A percentile compares a stretch with the other conserved stretches of the same genome.
Conservation (phyloP, 2,797 vertebrate species). For the Poecilia wingei region DNA sequence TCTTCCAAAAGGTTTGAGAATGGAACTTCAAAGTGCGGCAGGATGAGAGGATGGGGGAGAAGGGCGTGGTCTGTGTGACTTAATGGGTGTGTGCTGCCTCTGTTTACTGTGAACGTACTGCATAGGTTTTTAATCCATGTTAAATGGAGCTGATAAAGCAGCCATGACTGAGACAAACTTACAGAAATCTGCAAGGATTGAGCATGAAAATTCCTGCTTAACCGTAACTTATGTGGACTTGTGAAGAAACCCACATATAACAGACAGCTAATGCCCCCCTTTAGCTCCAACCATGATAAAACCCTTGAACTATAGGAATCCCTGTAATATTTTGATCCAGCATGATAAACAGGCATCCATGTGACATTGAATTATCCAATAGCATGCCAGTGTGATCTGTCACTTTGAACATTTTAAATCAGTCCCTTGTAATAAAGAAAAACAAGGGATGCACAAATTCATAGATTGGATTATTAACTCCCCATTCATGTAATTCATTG, state of each 20-base stretch:
- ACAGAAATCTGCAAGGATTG: neutral
- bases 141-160: slow-evolving; percentile 22
- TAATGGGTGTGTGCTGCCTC: slow-evolving; percentile 33
- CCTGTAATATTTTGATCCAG: slow-evolving; percentile 23
- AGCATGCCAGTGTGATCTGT: slow-evolving; percentile 10
- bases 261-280: too few species aligned
- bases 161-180: neutral
- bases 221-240: slow-evolving; percentile 14
- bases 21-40: slow-evolving; percentile 93
- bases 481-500: neutral
- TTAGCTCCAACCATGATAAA: slow-evolving; percentile 25
- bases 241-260: slow-evolving; percentile 1
- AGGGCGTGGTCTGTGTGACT: slow-evolving; percentile 51
- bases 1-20: slow-evolving; percentile 97
- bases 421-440: neutral
- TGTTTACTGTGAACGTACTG: slow-evolving; percentile 47
- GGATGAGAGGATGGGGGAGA: slow-evolving; percentile 72
- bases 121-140: slow-evolving; percentile 23
- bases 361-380: neutral
- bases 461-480: neutral
- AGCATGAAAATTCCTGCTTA: slow-evolving; percentile 4
- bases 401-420: slow-evolving; percentile 10
- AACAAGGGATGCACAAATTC: neutral
- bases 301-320: too few species aligned
- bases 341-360: neutral